Percentiles rank a stretch among this genome's conserved stretches.
Evolutionary conservation across 37 sponge, comb jelly and placozoan genomes (phyloP).

Genomic region (Corticium candelabrum): DNA sequence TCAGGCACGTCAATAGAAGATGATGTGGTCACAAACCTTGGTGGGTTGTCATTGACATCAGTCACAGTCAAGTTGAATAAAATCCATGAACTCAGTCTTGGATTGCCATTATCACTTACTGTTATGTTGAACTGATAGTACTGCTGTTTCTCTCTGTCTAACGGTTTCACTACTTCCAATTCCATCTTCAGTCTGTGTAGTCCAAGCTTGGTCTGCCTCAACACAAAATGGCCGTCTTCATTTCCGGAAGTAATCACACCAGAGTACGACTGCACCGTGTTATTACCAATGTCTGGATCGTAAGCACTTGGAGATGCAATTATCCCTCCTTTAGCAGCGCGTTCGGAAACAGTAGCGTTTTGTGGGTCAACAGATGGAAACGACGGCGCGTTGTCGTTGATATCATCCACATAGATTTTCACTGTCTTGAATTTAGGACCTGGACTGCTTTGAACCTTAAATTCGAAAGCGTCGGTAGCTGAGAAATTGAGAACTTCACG

Average conservation of each 20-base stretch:
- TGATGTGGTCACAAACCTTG: neutral
- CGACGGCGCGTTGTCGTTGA: neutral
- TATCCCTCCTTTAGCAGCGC: neutral
- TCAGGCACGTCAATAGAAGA: neutral
- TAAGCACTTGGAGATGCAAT: neutral
- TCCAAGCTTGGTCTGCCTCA: neutral
- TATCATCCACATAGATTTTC: neutral
- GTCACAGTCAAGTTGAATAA: neutral
- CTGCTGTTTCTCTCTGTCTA: neutral
- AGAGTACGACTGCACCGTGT: neutral
- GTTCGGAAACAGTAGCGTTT: neutral
- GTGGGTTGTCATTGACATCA: slow-evolving; percentile 10
- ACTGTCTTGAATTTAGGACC: neutral
- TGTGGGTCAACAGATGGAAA: neutral
- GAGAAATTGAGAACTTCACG: neutral
- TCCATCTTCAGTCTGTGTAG: neutral
- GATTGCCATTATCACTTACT: neutral
- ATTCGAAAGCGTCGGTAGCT: neutral
- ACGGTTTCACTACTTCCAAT: neutral
- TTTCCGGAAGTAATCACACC: neutral
- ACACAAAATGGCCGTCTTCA: neutral
- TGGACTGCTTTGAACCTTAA: neutral
- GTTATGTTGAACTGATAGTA: neutral
- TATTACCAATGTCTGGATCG: neutral
- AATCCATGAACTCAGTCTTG: neutral